These are phyloP conservation scores for Pygoscelis antarcticus DNA, from an alignment of 2,113 vertebrate species.

Conservation along the genomic window DNA sequence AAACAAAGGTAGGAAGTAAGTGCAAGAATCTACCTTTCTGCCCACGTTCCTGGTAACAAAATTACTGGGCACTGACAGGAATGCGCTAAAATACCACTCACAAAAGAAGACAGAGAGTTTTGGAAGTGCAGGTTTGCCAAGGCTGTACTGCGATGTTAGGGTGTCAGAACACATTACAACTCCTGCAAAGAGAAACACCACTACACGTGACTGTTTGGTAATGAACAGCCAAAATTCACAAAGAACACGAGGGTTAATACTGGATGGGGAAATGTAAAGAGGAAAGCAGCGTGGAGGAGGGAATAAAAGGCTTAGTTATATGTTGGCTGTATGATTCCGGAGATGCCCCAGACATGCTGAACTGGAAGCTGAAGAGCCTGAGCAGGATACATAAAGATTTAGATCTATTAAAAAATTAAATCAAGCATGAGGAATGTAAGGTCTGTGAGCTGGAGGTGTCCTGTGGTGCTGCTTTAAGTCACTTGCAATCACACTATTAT, in stretches of 20 bases:
- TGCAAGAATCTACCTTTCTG: not conserved
- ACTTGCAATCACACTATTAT: not conserved
- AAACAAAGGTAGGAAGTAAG: not conserved
- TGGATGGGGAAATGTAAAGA: not conserved
- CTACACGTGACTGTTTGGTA: rapidly evolving
- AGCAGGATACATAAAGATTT: not conserved
- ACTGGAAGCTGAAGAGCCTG: not conserved
- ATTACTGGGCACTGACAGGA: not conserved
- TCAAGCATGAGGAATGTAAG: not conserved
- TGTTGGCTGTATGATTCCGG: not conserved
- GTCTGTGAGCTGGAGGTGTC: not conserved
- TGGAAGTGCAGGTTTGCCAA: not conserved
- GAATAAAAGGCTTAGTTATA: not conserved
- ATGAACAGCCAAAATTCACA: not conserved
- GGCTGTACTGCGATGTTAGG: no score
- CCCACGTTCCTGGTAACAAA: not conserved
- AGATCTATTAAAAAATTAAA: not conserved
- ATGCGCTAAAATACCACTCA: not conserved
- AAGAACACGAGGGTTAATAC: not conserved
- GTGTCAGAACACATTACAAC: not conserved
- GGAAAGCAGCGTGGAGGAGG: not conserved
- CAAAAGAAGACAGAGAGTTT: not conserved
- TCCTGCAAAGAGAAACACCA: not conserved
- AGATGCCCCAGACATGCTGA: not conserved
- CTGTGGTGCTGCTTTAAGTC: not conserved